These are phyloP conservation scores for Blomia tropicalis DNA, from an alignment of 2,888 invertebrate genomes.

Conservation along the genomic window DNA sequence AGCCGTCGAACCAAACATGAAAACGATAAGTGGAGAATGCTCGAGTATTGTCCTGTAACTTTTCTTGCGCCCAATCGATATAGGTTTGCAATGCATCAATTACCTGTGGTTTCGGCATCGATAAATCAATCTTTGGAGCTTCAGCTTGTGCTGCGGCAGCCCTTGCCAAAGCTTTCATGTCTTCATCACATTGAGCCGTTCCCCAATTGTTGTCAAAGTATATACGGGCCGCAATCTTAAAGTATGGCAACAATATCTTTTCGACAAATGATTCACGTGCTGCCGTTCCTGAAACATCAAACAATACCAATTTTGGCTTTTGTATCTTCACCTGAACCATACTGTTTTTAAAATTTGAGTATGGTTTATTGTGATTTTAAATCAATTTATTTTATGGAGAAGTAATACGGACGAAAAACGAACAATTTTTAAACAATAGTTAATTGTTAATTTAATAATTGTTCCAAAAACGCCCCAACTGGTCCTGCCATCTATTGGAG, in stretches of 20 bases:
- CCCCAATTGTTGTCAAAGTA: conserved; percentile 21
- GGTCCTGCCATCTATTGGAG: too few relatives aligned
- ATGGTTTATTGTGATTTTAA: too few relatives aligned
- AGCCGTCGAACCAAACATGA: conserved; percentile 23
- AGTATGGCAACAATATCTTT: conserved; percentile 20
- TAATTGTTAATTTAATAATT: too few relatives aligned
- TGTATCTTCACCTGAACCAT: conserved; percentile 18
- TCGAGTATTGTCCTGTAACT: background rate
- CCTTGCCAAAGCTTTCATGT: conserved; percentile 2
- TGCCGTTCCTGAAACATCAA: conserved; percentile 21
- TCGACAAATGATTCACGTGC: conserved; percentile 17
- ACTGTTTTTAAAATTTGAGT: too few relatives aligned
- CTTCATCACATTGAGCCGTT: background rate
- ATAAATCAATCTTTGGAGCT: background rate
- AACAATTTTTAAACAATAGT: too few relatives aligned
- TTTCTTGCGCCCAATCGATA: background rate
- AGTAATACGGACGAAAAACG: too few relatives aligned
- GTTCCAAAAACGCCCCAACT: too few relatives aligned
- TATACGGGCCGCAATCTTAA: background rate
- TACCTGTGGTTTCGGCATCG: background rate
- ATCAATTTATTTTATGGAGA: too few relatives aligned
- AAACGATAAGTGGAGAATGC: conserved; percentile 2
- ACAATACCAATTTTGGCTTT: conserved; percentile 17
- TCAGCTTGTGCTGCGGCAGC: background rate
- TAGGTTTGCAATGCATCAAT: background rate